These are phyloP conservation scores for Zaprionus lineosus DNA, from an alignment of 2,888 invertebrate genomes.

Conservation along the genomic window DNA sequence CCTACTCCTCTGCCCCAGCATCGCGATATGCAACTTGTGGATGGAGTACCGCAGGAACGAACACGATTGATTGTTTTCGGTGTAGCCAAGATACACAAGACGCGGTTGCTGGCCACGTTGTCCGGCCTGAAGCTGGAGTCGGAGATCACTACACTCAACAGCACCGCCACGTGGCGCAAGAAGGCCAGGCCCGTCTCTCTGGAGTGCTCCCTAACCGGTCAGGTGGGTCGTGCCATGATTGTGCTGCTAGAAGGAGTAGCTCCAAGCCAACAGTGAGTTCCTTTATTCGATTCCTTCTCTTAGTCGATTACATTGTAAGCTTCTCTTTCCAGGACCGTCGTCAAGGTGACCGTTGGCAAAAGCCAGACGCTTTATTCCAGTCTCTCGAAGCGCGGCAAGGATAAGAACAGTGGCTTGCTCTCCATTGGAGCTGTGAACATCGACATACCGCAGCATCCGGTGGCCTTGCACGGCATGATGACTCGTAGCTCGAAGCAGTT, in stretches of 20 bases:
- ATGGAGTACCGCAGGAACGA: slow-evolving; percentile 85
- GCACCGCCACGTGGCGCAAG: slow-evolving; percentile 95
- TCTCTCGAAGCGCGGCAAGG: slow-evolving; percentile 88
- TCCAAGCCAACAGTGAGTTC: slow-evolving; percentile 92
- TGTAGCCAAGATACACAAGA: slow-evolving; percentile 92
- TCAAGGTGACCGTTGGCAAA: slow-evolving; percentile 95
- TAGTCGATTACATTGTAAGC: not conserved
- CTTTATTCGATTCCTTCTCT: not conserved
- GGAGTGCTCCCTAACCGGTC: slow-evolving; percentile 92
- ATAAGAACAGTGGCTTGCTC: slow-evolving; percentile 91
- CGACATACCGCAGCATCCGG: slow-evolving; percentile 99
- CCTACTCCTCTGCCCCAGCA: slow-evolving; percentile 81
- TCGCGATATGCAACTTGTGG: slow-evolving; percentile 73
- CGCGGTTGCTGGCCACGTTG: slow-evolving; percentile 92
- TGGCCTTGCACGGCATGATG: slow-evolving; percentile 99
- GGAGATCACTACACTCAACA: slow-evolving; percentile 94
- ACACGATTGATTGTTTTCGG: slow-evolving; percentile 93
- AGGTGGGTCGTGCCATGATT: slow-evolving; percentile 95
- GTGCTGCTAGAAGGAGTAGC: slow-evolving; percentile 94
- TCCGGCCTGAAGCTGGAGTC: slow-evolving; percentile 97
- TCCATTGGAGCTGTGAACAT: slow-evolving; percentile 95
- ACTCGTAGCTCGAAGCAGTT: slow-evolving; percentile 96
- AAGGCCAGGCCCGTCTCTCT: slow-evolving; percentile 88
- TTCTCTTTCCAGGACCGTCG: slow-evolving; percentile 91
- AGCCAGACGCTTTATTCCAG: slow-evolving; percentile 96